Conservation (phyloP, 2,888 invertebrate genomes). For the Steinernema hermaphroditum region DNA sequence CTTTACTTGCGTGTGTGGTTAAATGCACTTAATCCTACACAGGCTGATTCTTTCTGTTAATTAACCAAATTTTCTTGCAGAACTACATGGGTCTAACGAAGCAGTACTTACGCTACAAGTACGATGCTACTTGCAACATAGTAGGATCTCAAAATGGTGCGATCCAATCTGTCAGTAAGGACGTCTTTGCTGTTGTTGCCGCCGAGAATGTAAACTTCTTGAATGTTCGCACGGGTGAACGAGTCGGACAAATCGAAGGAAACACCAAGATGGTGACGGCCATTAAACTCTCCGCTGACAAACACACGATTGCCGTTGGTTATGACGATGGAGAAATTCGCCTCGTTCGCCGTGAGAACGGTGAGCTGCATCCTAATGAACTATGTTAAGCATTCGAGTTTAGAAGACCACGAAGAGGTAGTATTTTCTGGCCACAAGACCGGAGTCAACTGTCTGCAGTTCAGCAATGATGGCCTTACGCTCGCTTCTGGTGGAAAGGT, state of each 20-base stretch:
- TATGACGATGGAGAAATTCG: constrained; percentile 79
- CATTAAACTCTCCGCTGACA: constrained; percentile 78
- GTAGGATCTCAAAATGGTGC: constrained; percentile 78
- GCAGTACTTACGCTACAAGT: constrained; percentile 86
- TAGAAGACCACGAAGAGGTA: constrained; percentile 71
- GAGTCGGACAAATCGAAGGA: constrained; percentile 70
- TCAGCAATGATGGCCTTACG: constrained; percentile 81
- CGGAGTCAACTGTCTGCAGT: constrained; percentile 80
- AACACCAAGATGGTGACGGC: constrained; percentile 77
- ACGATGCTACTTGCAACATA: constrained; percentile 83
- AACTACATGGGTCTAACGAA: constrained; percentile 73
- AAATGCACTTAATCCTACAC: no score
- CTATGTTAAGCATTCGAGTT: constrained; percentile 4
- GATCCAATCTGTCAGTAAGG: constrained; percentile 78
- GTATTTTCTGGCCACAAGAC: constrained; percentile 83
- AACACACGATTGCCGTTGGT: constrained; percentile 83
- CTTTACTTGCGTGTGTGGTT: no score
- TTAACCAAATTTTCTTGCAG: no score
- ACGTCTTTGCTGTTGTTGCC: constrained; percentile 84
- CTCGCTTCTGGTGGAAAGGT: constrained; percentile 87
- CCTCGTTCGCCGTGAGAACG: constrained; percentile 59
- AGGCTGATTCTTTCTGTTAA: no score
- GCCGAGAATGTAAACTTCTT: constrained; percentile 91
- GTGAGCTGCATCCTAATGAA: constrained; percentile 9
- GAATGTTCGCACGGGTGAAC: constrained; percentile 85